Evolutionary conservation across 37 sponge, comb jelly and placozoan species (phyloP).

Genomic region (Lycopodina hypogea): DNA sequence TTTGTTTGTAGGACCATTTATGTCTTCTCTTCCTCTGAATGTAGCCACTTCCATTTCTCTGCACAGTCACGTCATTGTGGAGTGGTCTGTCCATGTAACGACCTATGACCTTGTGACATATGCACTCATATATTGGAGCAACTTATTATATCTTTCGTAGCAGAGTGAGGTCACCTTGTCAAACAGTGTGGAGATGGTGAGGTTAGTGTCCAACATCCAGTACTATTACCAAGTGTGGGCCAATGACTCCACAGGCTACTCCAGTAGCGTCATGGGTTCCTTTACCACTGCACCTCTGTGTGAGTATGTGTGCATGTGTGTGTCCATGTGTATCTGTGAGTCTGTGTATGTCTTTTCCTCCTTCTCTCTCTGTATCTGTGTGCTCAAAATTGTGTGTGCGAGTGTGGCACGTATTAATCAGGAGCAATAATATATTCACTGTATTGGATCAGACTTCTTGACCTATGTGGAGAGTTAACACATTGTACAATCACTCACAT

Average conservation of each 20-base stretch:
- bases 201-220: slow-evolving; percentile 2
- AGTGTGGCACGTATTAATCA: no score
- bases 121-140: slow-evolving; percentile 19
- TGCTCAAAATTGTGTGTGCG: no score
- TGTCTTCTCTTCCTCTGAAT: not conserved
- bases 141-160: not conserved
- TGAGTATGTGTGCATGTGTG: not conserved
- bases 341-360: no score
- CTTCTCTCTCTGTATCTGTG: no score
- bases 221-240: slow-evolving; percentile 39
- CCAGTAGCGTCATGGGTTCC: not conserved
- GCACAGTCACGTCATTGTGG: slow-evolving; percentile 22
- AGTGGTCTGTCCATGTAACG: slow-evolving; percentile 23
- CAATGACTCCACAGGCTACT: slow-evolving; percentile 23
- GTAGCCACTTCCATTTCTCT: not conserved
- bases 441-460: no score
- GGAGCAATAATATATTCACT: no score
- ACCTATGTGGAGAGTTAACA: no score
- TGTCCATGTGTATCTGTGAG: no score
- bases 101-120: slow-evolving; percentile 59
- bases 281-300: slow-evolving; percentile 14
- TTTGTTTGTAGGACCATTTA: slow-evolving; percentile 11
- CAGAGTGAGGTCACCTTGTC: not conserved
- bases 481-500: no score
- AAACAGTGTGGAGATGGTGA: slow-evolving; percentile 15